Percentiles rank a stretch among this genome's conserved stretches.
Conservation (phyloP, 2,888 invertebrate species). For the Epiblema foenella region DNA sequence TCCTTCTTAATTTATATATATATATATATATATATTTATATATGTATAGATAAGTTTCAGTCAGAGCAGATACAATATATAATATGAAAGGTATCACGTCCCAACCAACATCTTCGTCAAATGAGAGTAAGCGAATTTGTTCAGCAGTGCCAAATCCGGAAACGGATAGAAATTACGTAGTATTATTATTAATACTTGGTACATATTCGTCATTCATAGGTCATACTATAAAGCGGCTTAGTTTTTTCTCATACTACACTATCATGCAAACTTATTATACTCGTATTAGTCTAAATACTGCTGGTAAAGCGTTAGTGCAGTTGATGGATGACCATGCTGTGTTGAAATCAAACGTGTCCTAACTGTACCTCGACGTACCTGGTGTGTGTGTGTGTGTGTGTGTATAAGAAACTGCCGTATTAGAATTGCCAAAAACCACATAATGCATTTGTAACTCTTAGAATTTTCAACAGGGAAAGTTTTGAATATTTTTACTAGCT, state of each 20-base stretch:
- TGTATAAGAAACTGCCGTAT: background rate
- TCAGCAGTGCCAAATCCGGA: slow-evolving; percentile 38
- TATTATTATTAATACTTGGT: too few relatives aligned
- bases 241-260: background rate
- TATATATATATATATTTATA: too few relatives aligned
- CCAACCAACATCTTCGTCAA: slow-evolving; percentile 28
- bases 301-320: slow-evolving; percentile 42
- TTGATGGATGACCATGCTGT: slow-evolving; percentile 34
- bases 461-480: background rate
- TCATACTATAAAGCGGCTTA: slow-evolving; percentile 18
- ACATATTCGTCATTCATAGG: background rate
- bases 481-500: background rate
- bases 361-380: slow-evolving; percentile 12
- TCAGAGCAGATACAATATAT: slow-evolving; percentile 8
- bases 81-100: slow-evolving; percentile 5
- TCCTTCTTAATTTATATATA: slow-evolving; percentile 10
- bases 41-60: background rate
- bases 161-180: slow-evolving; percentile 10
- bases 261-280: slow-evolving; percentile 25
- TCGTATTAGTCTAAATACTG: slow-evolving; percentile 40
- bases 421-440: background rate
- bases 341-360: slow-evolving; percentile 44
- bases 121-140: slow-evolving; percentile 42
- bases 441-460: background rate
- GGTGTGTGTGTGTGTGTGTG: background rate